Evolutionary conservation across 2,113 vertebrate genomes (phyloP).

Genomic region (Zosterops pallidus): DNA sequence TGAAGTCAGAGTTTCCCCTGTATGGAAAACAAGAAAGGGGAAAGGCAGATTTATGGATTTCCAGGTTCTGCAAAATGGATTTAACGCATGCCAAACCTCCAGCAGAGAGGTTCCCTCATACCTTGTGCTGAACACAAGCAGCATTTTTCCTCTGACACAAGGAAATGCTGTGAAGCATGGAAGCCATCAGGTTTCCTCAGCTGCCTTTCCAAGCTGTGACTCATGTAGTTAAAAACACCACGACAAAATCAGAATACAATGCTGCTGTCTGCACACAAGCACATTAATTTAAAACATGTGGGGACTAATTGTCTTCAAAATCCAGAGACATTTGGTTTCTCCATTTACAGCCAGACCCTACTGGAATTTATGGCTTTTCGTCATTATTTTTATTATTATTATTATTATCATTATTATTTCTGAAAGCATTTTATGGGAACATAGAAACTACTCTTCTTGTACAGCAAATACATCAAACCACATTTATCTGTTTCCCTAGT

Average conservation of each 20-base stretch:
- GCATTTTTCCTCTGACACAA: not conserved
- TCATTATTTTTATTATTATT: not conserved
- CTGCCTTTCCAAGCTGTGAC: not conserved
- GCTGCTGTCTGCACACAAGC: constrained; percentile 29
- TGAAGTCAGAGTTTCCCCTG: constrained; percentile 52
- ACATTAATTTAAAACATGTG: not conserved
- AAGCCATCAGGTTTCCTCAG: constrained; percentile 34
- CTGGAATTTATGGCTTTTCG: not conserved
- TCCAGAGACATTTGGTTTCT: not conserved
- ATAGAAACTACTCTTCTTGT: not conserved
- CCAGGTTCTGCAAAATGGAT: not conserved
- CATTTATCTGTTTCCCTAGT: not conserved
- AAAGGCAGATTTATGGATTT: not conserved
- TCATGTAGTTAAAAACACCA: not conserved
- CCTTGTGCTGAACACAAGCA: not conserved
- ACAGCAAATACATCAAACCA: not conserved
- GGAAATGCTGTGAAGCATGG: not conserved
- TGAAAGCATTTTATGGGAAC: not conserved
- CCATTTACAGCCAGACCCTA: not conserved
- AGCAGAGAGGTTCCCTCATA: not conserved
- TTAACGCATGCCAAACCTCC: not conserved
- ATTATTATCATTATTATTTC: not conserved
- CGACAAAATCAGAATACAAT: not conserved
- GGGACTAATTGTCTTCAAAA: not conserved
- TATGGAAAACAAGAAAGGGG: not conserved